A percentile compares a stretch with the other conserved stretches of the same genome.
phyloP scores from a whole-genome alignment of 2,797 vertebrate genomes.

The Fundulus diaphanus region DNA sequence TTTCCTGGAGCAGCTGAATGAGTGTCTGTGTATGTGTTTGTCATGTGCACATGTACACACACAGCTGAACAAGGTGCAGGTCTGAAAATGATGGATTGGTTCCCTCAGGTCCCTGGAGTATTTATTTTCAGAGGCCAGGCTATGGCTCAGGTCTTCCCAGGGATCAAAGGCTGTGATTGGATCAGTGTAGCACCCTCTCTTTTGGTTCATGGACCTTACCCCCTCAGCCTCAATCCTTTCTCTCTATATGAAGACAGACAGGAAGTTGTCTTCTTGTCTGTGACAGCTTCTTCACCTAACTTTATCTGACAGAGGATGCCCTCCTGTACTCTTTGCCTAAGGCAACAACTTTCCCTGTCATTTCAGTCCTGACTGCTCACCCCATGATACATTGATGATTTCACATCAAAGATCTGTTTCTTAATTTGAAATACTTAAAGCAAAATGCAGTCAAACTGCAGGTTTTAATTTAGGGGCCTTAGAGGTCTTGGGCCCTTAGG shows the following conservation, averaged over 20 bases:
- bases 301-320: conserved; percentile 39
- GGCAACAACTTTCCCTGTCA: conserved; percentile 45
- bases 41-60: background rate
- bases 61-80: conserved; percentile 26
- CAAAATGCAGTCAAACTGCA: background rate
- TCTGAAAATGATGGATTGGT: conserved; percentile 67
- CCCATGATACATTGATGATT: conserved; percentile 22
- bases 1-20: background rate
- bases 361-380: conserved; percentile 44
- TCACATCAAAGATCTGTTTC: conserved; percentile 21
- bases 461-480: conserved; percentile 1
- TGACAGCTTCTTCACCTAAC: conserved; percentile 56
- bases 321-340: conserved; percentile 43
- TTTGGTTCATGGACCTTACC: conserved; percentile 46
- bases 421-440: background rate
- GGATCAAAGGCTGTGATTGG: conserved; percentile 77
- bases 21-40: conserved; percentile 1
- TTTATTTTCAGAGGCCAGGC: conserved; percentile 75
- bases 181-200: conserved; percentile 70
- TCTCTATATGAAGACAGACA: conserved; percentile 50
- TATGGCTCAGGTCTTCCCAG: conserved; percentile 66
- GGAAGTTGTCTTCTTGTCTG: conserved; percentile 40
- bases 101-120: conserved; percentile 68
- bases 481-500: background rate
- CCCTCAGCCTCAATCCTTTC: background rate